Percentiles rank a stretch among this genome's conserved stretches.
These are phyloP conservation scores for Halyomorpha halys DNA, from an alignment of 1,140 invertebrate species.

Conservation along the genomic window DNA sequence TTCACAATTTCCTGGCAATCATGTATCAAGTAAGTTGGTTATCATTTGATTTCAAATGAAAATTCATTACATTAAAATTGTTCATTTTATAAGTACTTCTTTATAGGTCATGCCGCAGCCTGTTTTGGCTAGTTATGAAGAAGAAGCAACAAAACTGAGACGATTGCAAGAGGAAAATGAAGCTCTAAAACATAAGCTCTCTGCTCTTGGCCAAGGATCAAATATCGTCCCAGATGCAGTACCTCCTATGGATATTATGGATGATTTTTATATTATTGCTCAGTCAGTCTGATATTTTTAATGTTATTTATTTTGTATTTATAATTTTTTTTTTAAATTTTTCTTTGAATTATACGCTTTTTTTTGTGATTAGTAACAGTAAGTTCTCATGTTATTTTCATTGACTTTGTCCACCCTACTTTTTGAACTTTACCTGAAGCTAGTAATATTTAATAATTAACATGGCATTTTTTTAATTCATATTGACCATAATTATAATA, in stretches of 20 bases:
- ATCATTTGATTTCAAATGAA: no score
- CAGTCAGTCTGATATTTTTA: constrained; percentile 47
- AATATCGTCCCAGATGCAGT: constrained; percentile 41
- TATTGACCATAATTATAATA: no score
- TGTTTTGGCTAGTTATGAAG: constrained; percentile 71
- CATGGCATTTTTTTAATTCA: no score
- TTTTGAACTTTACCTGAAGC: no score
- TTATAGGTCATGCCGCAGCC: constrained; percentile 68
- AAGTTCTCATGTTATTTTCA: no score
- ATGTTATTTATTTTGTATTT: no score
- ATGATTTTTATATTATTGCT: constrained; percentile 86
- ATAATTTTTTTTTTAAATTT: no score
- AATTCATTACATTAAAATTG: no score
- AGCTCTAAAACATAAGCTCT: constrained; percentile 47
- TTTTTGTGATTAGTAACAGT: no score
- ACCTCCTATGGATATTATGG: constrained; percentile 65
- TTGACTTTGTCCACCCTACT: no score
- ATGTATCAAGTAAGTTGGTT: constrained; percentile 57
- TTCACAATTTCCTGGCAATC: constrained; percentile 87
- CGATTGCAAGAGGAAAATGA: constrained; percentile 76
- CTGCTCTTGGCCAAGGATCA: constrained; percentile 33
- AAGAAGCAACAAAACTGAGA: constrained; percentile 67
- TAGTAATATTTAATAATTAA: no score
- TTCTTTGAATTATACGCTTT: no score
- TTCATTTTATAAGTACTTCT: not conserved